phyloP scores from a whole-genome alignment of 2,888 invertebrate species.

The Eupeodes latifasciatus region DNA sequence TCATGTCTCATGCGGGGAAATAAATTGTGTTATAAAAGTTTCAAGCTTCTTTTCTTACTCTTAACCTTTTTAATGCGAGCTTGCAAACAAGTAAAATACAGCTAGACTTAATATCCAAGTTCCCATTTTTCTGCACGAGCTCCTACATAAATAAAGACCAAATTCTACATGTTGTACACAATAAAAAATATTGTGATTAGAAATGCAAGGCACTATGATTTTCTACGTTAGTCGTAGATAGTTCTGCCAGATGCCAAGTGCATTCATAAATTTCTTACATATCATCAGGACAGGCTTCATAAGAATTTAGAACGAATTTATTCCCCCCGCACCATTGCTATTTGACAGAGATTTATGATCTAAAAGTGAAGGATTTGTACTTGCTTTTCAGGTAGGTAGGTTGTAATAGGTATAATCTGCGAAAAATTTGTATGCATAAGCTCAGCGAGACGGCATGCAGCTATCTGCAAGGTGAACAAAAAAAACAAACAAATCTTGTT shows the following conservation, averaged over 20 bases:
- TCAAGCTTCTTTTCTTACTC: too few species aligned
- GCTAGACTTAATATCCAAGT: too few species aligned
- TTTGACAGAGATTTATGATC: constrained; percentile 52
- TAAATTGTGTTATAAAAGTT: too few species aligned
- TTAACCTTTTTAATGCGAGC: too few species aligned
- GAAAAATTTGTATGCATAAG: constrained; percentile 57
- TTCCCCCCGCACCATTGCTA: neutral
- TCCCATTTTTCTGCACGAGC: too few species aligned
- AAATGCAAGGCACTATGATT: constrained; percentile 46
- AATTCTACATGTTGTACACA: neutral
- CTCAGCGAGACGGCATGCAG: constrained; percentile 54
- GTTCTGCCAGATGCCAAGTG: constrained; percentile 42
- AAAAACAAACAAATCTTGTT: constrained; percentile 54
- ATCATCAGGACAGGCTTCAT: constrained; percentile 49
- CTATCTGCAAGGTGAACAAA: constrained; percentile 48
- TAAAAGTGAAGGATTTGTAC: constrained; percentile 48
- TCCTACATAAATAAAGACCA: too few species aligned
- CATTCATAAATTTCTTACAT: constrained; percentile 59
- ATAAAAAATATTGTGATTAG: constrained; percentile 40
- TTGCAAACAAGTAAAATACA: too few species aligned
- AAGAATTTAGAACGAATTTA: constrained; percentile 26
- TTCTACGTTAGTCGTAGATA: constrained; percentile 21
- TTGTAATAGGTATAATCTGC: constrained; percentile 8
- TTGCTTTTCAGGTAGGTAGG: constrained; percentile 21
- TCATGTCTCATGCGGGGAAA: too few species aligned